Evolutionary conservation across 2,113 vertebrate species (phyloP), one percentile per base, ranked within the genome.

Genomic region (Vidua macroura): DNA sequence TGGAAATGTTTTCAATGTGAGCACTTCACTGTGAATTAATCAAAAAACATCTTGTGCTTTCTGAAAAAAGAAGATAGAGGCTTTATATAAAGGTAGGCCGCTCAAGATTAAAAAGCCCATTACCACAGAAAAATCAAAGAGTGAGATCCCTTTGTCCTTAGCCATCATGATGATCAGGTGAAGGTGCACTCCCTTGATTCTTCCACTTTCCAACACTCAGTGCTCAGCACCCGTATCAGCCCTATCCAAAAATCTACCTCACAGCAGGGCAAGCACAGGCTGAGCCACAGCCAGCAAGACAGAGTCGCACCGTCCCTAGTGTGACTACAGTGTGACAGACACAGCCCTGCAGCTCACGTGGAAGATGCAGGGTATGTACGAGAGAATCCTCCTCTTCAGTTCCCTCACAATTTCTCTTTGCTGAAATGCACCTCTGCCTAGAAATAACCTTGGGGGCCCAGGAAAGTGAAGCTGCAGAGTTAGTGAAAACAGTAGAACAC

Each of bases 361-460:
- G 35, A 33, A 3, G 15, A 28, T 4, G 31, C 4, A 17, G 39
- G 30, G 21, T 22, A 76, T 0, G 0, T 39, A 28, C 0, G 0
- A 74, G 9, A 62, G 13, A 73, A 30, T 53, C 31, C 13, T 31
- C 15, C 55, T 67, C 43, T 58, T 62, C 33, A 31, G 22, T 18
- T 75, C 55, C 37, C 22, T 17, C 44, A 55, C 15, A 64, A 28
- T 13, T 88, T 76, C 28, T 64, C 68, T 73, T 51, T 63, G 51
- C 20, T 55, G 51, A 89, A 37, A 55, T 27, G 66, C n/a, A 68
- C 4, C 0, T 48, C 60, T 60, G 82, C 56, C 49, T 83, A 80
- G 69, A 80, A 88, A 76, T 19, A 78, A 53, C 41, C 25, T 8
- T 35, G 20, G 41, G 13, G 15, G 30, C 55, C 80, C 51, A 28